Conservation (phyloP, 2,888 invertebrate species). For the Eristalis pertinax region DNA sequence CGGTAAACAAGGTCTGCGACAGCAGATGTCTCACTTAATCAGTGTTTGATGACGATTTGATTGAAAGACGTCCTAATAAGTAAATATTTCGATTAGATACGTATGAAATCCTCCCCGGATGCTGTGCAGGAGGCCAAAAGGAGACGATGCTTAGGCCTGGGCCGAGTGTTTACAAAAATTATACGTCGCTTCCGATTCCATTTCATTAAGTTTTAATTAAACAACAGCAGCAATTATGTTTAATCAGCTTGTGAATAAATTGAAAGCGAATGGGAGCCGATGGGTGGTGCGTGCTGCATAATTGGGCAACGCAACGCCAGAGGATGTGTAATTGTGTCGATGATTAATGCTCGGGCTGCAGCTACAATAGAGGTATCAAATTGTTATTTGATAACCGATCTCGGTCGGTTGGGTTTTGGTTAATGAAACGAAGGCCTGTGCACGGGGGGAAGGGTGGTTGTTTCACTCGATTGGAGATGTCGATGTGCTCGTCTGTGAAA, state of each 20-base stretch:
- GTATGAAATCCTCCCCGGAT: not conserved
- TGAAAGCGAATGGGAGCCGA: not conserved
- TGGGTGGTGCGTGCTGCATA: not conserved
- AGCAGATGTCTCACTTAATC: constrained; percentile 27
- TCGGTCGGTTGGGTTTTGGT: not conserved
- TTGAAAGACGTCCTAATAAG: constrained; percentile 2
- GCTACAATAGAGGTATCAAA: not conserved
- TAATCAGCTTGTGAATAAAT: not conserved
- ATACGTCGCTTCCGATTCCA: not conserved
- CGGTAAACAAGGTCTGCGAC: constrained; percentile 7
- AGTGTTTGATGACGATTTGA: constrained; percentile 12
- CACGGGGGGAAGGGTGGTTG: too few relatives aligned
- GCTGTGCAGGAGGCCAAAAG: not conserved
- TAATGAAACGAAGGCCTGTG: not conserved
- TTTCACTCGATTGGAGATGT: not conserved
- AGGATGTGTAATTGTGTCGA: not conserved
- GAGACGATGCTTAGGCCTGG: not conserved
- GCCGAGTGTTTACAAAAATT: not conserved
- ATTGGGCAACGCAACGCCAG: not conserved
- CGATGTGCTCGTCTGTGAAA: not conserved
- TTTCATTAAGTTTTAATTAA: not conserved
- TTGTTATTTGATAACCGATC: not conserved
- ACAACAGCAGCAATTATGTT: not conserved
- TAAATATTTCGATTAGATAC: not conserved
- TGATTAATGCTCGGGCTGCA: not conserved